These are phyloP conservation scores for Pangasius mekongensis DNA, from an alignment of 2,797 vertebrate species.

Conservation along the genomic window DNA sequence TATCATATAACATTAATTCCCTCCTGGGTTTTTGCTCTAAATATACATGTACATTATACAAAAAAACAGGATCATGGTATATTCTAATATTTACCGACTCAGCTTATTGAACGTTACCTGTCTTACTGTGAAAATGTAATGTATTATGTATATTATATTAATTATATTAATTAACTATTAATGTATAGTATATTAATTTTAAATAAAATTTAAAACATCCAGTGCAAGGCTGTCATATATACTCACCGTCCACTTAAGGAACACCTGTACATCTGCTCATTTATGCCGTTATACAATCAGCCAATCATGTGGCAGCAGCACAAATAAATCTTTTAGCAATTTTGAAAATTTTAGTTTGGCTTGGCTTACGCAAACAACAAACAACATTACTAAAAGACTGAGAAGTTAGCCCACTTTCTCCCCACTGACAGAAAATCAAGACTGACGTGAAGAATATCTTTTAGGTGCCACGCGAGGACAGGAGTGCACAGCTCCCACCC, in stretches of 20 bases:
- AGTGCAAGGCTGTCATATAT: too few relatives aligned
- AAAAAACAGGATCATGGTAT: not conserved
- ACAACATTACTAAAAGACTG: not conserved
- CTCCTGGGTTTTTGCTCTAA: not conserved
- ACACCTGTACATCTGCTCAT: too few relatives aligned
- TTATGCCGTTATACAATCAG: too few relatives aligned
- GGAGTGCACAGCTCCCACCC: not conserved
- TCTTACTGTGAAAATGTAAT: not conserved
- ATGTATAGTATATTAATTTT: too few relatives aligned
- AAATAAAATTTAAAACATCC: too few relatives aligned
- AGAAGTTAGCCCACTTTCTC: not conserved
- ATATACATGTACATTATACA: not conserved
- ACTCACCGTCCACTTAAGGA: too few relatives aligned
- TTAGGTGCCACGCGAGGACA: too few relatives aligned
- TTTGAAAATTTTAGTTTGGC: not conserved
- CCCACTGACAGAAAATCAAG: not conserved
- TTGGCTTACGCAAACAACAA: not conserved
- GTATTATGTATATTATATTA: too few relatives aligned
- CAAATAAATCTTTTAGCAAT: too few relatives aligned
- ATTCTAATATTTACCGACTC: not conserved
- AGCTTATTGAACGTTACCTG: not conserved
- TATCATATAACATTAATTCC: not conserved
- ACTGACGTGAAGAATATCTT: too few relatives aligned
- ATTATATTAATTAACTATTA: too few relatives aligned
- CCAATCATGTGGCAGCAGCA: too few relatives aligned